phyloP scores from a whole-genome alignment of 1,140 invertebrate genomes.

The Penaeus indicus region DNA sequence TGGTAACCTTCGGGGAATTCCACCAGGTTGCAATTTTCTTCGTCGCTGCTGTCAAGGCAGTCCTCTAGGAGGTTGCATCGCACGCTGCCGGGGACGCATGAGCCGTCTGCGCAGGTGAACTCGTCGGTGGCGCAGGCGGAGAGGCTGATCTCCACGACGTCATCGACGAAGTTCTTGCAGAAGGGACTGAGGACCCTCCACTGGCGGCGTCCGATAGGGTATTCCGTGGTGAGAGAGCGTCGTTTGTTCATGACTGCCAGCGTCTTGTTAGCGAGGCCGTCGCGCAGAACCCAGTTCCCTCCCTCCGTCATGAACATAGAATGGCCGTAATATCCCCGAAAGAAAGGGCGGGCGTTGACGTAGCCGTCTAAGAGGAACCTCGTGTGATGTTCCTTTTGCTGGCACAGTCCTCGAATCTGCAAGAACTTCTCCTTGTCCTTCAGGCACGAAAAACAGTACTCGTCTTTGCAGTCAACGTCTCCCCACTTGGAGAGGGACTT shows the following conservation, averaged over 20 bases:
- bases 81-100: conserved; percentile 66
- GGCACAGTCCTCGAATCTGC: conserved; percentile 41
- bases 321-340: conserved; percentile 44
- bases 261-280: conserved; percentile 26
- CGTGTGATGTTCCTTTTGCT: conserved; percentile 42
- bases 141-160: conserved; percentile 36
- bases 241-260: conserved; percentile 24
- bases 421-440: conserved; percentile 37
- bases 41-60: conserved; percentile 73
- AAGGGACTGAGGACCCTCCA: conserved; percentile 24
- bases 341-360: conserved; percentile 33
- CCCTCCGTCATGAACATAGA: conserved; percentile 1
- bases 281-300: conserved; percentile 21
- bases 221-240: conserved; percentile 22
- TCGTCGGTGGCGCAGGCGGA: conserved; percentile 77
- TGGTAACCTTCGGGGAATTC: conserved; percentile 34
- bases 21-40: conserved; percentile 67
- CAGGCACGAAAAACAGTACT: conserved; percentile 48
- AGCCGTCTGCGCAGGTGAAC: conserved; percentile 67
- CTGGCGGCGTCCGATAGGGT: conserved; percentile 36
- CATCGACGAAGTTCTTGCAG: conserved; percentile 28
- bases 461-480: conserved; percentile 51
- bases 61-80: conserved; percentile 74
- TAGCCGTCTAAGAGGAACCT: conserved; percentile 48
- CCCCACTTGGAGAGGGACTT: conserved; percentile 47